These are phyloP conservation scores for Tetragonula carbonaria DNA, from an alignment of 2,888 invertebrate species.

Conservation along the genomic window DNA sequence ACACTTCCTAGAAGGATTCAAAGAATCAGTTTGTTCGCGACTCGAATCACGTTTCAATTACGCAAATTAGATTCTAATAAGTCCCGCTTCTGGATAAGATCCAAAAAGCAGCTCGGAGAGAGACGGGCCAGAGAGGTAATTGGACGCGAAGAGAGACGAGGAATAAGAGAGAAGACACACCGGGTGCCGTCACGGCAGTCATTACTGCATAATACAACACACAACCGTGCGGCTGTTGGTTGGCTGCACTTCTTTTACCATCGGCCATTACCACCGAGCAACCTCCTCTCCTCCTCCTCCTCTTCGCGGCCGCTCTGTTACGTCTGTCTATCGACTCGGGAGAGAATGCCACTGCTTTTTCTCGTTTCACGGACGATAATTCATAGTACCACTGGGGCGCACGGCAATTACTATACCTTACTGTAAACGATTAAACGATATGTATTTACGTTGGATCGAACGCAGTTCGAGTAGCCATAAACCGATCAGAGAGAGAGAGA, in stretches of 20 bases:
- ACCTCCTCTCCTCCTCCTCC: constrained; percentile 6
- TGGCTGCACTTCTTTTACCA: constrained; percentile 67
- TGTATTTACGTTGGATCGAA: constrained; percentile 19
- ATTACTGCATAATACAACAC: constrained; percentile 63
- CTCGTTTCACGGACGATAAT: constrained; percentile 7
- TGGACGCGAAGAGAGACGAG: constrained; percentile 46
- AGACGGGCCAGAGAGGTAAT: constrained; percentile 57
- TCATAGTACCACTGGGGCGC: neutral
- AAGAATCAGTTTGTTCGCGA: constrained; percentile 52
- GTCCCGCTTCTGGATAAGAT: constrained; percentile 68
- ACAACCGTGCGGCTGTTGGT: constrained; percentile 59
- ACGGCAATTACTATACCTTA: neutral
- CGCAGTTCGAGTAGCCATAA: constrained; percentile 1
- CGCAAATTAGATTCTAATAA: constrained; percentile 72
- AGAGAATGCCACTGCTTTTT: constrained; percentile 33
- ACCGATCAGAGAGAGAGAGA: neutral
- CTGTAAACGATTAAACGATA: constrained; percentile 31
- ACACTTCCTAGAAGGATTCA: constrained; percentile 48
- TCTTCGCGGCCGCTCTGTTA: constrained; percentile 24
- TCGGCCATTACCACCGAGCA: constrained; percentile 50
- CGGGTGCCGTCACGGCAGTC: constrained; percentile 51
- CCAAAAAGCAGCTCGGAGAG: constrained; percentile 63
- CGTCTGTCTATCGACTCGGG: constrained; percentile 18
- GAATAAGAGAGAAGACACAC: constrained; percentile 35
- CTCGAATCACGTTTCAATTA: constrained; percentile 74